These are phyloP conservation scores for Labeo rohita DNA, from an alignment of 2,113 vertebrate genomes.

Conservation along the genomic window DNA sequence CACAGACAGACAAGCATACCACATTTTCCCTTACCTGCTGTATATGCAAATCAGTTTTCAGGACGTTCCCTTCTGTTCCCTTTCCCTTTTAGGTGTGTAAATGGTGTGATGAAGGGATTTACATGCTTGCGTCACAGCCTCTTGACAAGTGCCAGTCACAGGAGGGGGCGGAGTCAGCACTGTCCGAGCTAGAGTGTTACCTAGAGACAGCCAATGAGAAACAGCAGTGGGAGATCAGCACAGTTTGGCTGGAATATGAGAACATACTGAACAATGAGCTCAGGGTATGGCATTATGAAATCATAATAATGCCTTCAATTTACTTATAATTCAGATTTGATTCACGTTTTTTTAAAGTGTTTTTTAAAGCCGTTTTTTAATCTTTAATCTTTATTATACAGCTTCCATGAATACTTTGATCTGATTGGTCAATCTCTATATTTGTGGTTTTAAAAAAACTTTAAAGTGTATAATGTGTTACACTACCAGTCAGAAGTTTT, in stretches of 20 bases:
- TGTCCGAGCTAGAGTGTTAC: constrained; percentile 92
- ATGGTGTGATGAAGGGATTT: constrained; percentile 96
- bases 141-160: constrained; percentile 98
- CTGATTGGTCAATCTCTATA: neutral
- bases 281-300: constrained; percentile 73
- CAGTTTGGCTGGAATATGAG: constrained; percentile 84
- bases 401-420: too few relatives aligned
- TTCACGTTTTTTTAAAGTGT: neutral
- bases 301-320: neutral
- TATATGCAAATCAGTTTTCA: constrained; percentile 6
- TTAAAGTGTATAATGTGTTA: neutral
- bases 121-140: constrained; percentile 91
- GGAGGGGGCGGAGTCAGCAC: constrained; percentile 91
- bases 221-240: constrained; percentile 80
- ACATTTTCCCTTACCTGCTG: neutral
- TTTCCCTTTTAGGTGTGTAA: constrained; percentile 79
- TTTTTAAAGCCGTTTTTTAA: neutral
- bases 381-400: too few relatives aligned
- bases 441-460: neutral
- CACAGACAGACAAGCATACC: neutral
- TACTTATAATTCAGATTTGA: neutral
- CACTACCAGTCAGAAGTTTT: too few relatives aligned
- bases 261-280: constrained; percentile 85
- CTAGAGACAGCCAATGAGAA: constrained; percentile 81
- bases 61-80: neutral